Evolutionary conservation across 2,113 vertebrate species (phyloP).

Genomic region (Tragelaphus strepsiceros): DNA sequence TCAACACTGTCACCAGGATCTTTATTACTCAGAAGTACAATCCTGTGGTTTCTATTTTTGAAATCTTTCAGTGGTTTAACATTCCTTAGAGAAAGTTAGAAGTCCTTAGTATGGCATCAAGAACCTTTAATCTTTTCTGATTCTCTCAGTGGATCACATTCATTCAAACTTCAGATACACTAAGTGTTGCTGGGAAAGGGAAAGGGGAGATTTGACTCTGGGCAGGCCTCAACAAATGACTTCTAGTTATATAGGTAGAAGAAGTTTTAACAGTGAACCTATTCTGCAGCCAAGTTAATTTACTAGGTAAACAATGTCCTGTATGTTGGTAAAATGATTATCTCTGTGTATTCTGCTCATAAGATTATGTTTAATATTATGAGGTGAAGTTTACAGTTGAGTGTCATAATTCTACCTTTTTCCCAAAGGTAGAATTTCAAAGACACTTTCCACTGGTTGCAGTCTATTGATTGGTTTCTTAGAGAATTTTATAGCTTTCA

Average conservation of each 20-base stretch:
- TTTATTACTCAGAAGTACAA: background rate
- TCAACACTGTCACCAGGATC: background rate
- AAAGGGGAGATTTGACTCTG: background rate
- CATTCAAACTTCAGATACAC: background rate
- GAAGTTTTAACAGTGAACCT: background rate
- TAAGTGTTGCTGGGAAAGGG: background rate
- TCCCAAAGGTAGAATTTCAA: background rate
- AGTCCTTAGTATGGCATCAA: background rate
- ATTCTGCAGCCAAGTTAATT: background rate
- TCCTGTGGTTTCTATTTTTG: conserved; percentile 1
- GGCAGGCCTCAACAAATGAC: background rate
- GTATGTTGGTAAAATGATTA: background rate
- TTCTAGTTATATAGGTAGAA: background rate
- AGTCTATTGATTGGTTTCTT: background rate
- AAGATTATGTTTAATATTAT: background rate
- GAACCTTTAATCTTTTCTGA: background rate
- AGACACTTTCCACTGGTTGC: background rate
- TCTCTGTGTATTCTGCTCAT: background rate
- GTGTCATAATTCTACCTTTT: background rate
- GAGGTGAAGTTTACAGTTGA: background rate
- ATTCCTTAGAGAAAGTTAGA: background rate
- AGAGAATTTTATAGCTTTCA: background rate
- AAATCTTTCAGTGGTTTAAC: background rate
- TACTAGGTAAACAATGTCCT: background rate
- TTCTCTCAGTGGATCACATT: background rate